Conservation (phyloP, 1,140 invertebrate genomes). For the Microplitis mediator region DNA sequence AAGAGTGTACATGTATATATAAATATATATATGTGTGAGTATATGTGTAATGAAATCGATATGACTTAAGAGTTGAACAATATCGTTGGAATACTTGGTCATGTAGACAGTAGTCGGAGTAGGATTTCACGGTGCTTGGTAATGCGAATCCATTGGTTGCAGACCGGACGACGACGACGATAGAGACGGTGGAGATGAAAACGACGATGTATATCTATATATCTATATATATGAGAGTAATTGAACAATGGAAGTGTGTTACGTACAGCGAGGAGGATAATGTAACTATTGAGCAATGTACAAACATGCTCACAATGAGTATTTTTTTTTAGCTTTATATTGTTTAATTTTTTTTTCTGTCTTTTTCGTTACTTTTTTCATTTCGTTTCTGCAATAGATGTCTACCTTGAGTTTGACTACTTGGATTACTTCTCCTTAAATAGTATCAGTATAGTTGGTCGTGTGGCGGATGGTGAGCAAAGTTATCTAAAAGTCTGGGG, state of each 20-base stretch:
- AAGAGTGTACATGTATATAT: too few species aligned
- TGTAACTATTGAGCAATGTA: too few species aligned
- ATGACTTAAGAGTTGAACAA: neutral
- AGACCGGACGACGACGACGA: neutral
- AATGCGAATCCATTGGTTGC: neutral
- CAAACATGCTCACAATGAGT: neutral
- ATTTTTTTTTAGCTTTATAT: neutral
- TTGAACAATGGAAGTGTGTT: too few species aligned
- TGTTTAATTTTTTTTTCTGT: neutral
- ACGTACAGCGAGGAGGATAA: too few species aligned
- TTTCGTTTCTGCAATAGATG: neutral
- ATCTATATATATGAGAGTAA: too few species aligned
- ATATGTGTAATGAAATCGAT: neutral
- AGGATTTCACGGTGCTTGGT: neutral
- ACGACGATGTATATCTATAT: too few species aligned
- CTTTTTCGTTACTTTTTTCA: neutral
- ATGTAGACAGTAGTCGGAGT: neutral
- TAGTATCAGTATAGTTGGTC: neutral
- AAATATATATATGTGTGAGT: too few species aligned
- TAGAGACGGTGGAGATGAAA: too few species aligned
- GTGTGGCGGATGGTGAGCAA: neutral
- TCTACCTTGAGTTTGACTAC: neutral
- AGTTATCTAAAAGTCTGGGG: slow-evolving; percentile 10
- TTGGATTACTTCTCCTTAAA: neutral
- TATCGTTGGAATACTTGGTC: neutral